Base-by-base conservation (phyloP, 2,888 invertebrate genomes). In the Synergus umbraculus region DNA sequence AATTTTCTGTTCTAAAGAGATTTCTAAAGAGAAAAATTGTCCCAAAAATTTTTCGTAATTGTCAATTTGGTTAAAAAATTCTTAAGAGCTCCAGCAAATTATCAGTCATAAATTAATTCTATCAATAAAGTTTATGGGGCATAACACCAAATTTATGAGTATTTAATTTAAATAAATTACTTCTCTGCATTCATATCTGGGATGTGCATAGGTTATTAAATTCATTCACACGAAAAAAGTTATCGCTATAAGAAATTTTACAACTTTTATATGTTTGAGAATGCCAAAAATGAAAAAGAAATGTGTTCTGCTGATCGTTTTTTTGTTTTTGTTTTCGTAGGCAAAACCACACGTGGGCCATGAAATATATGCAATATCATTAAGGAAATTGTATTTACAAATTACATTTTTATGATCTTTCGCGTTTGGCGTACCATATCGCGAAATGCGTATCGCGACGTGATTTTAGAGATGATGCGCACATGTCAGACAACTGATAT, bases 181-280 rank as follows among this genome's bases (percentile, higher is more conserved):
- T 22, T 22, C 18, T 12, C 4, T 60, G 12, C 1, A 18, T 12
- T 18, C 60, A 60, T 60, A 83, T 79, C 81, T 82, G 81, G 78
- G 85, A 82, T 84, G 81, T 83, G 76, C 67, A 77, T n/a, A 15
- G 54, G 46, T 73, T 29, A 46, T 49, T 54, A 49, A 22, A 46
- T n/a, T n/a, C 46, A 58, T 54, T 12, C 8, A 37, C 46, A 41
- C 1, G 22, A 60, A 60, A 60, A 22, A 60, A 2, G 18, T 22
- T 22, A 63, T 13, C 29, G 63, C 63, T 29, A 13, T 29, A 63
- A 13, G 13, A 63, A 63, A 22, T 63, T 63, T 63, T 29, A 29
- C 12, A 63, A 63, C 63, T 63, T 22, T 63, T 63, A 63, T 22
- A 29, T 29, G 7, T 63, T 18, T 22, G 5, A 63, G 63, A 29